phyloP scores from a whole-genome alignment of 1,140 invertebrate species.

The Drosophila ogumai region DNA sequence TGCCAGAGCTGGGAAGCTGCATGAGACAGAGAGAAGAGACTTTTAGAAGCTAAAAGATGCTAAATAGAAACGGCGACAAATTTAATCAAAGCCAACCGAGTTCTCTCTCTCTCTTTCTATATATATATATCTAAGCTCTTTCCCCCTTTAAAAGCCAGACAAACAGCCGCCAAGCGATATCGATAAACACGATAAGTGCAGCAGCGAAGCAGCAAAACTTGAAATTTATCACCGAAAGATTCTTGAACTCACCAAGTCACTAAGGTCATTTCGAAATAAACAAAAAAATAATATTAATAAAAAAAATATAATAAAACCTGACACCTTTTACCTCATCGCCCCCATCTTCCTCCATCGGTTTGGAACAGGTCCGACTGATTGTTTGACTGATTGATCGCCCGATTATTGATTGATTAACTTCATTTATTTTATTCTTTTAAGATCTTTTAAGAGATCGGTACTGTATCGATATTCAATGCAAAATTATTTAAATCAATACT shows the following conservation, averaged over 20 bases:
- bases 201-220: conserved; percentile 20
- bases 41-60: conserved; percentile 11
- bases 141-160: conserved; percentile 23
- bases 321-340: not conserved
- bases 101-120: not conserved
- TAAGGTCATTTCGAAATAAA: conserved; percentile 26
- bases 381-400: conserved; percentile 46
- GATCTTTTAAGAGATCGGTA: too few relatives aligned
- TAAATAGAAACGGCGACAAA: conserved; percentile 46
- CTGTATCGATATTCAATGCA: too few relatives aligned
- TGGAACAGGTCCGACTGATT: conserved; percentile 37
- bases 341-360: not conserved
- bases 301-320: not conserved
- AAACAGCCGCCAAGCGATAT: conserved; percentile 43
- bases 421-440: not conserved
- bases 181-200: conserved; percentile 23
- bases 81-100: conserved; percentile 20
- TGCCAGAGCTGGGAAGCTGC: not conserved
- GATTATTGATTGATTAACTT: conserved; percentile 52
- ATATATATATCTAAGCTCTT: not conserved
- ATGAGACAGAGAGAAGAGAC: not conserved
- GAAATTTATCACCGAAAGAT: conserved; percentile 43
- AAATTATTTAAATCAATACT: too few relatives aligned
- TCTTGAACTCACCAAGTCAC: conserved; percentile 40
- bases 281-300: not conserved